Evolutionary conservation across 2,113 vertebrate genomes (phyloP), one percentile per base, ranked within the genome.

Genomic region (Excalfactoria chinensis): DNA sequence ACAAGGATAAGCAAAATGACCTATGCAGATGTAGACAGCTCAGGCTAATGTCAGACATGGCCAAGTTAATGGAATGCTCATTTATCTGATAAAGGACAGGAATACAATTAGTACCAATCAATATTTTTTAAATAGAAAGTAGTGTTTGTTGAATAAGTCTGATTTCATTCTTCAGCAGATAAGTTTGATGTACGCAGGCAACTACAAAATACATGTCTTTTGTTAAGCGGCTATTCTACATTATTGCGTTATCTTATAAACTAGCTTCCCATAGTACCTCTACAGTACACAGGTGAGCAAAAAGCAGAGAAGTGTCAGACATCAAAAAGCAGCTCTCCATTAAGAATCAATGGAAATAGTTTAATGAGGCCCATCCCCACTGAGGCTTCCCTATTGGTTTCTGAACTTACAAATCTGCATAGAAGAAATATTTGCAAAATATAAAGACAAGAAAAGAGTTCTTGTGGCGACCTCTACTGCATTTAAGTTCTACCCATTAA

Each of bases 201-300:
- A 30, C 34, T 46, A 12, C 10, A 51, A 82, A 83, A 64, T 23
- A 48, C 0, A 0, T 79, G 25, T 34, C 6, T 46, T 67, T n/a
- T 37, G 17, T 81, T 26, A 60, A 68, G 13, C 55, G 56, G 13
- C 3, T 90, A 72, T 79, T 64, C 72, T 51, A 44, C 18, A 26
- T 55, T 84, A 69, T 7, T 66, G 15, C 11, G 35, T 81, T 74
- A 40, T 62, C 23, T 66, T 20, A 34, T 21, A 4, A n/a, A 5
- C 25, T 28, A 51, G 40, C 15, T 60, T 35, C 16, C 6, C 13
- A 40, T 7, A 53, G 6, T 34, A 32, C 17, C 46, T 5, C 15
- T 79, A 20, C 68, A 63, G 34, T 9, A 59, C 22, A 70, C 55
- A 43, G 35, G 19, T 73, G 55, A 82, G 49, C 28, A 78, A 89